Conservation (phyloP, 2,888 invertebrate species). For the Rotaria socialis region DNA sequence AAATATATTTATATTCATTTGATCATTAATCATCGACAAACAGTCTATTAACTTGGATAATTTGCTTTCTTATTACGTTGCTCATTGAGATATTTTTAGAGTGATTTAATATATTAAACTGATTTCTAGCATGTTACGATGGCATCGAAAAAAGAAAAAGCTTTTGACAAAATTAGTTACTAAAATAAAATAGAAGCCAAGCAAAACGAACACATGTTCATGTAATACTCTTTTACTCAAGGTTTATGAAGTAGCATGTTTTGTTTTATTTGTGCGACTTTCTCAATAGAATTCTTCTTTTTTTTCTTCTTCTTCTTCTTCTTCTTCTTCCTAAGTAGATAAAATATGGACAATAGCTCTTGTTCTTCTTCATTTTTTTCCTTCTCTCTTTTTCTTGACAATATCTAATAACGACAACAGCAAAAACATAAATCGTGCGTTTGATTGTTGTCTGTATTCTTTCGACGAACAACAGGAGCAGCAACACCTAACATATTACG, state of each 20-base stretch:
- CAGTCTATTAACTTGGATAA: neutral
- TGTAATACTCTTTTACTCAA: neutral
- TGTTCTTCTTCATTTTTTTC: neutral
- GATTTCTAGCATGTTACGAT: no score
- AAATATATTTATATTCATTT: neutral
- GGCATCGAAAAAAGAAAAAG: no score
- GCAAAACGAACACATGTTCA: neutral
- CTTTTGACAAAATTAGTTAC: no score
- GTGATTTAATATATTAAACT: no score
- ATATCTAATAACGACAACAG: neutral
- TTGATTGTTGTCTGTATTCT: conserved; percentile 24
- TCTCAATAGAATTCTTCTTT: neutral
- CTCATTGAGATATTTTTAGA: neutral
- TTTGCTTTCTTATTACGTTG: neutral
- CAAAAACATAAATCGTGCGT: conserved; percentile 9
- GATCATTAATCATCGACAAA: neutral
- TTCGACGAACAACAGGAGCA: conserved; percentile 22
- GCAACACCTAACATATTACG: conserved; percentile 26
- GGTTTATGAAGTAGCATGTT: neutral
- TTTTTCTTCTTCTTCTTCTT: neutral
- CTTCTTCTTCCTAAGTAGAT: neutral
- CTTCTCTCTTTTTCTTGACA: neutral
- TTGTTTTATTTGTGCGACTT: neutral
- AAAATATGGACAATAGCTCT: conserved; percentile 3
- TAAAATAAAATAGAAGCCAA: no score